A percentile compares a stretch with the other conserved stretches of the same genome.
Evolutionary conservation across 2,797 vertebrate species (phyloP).

Genomic region (Lagothrix lagotricha): DNA sequence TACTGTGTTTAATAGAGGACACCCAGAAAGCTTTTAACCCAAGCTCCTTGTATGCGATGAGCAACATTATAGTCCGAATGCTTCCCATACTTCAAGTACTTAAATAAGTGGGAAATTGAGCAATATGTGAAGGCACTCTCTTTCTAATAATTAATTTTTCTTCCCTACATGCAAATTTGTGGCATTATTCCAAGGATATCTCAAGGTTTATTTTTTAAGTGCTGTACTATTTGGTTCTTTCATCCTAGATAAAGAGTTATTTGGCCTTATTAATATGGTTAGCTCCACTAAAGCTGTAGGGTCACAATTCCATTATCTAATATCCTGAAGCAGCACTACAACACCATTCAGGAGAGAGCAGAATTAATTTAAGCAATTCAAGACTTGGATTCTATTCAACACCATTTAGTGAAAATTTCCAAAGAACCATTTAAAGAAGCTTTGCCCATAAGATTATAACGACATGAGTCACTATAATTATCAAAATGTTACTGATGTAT

Average conservation of each 20-base stretch:
- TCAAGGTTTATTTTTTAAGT: neutral
- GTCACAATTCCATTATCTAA: conserved; percentile 21
- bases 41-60: neutral
- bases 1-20: neutral
- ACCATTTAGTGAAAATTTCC: conserved; percentile 6
- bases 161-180: conserved; percentile 23
- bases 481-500: conserved; percentile 25
- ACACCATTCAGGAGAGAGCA: neutral
- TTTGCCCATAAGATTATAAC: neutral
- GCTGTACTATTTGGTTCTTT: conserved; percentile 27
- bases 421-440: neutral
- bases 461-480: neutral
- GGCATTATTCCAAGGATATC: conserved; percentile 29
- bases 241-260: conserved; percentile 34
- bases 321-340: neutral
- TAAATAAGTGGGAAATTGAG: conserved; percentile 18
- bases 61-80: neutral
- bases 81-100: neutral
- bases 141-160: conserved; percentile 36
- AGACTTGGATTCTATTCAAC: conserved; percentile 45
- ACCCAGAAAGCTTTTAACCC: conserved; percentile 7
- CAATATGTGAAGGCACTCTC: neutral
- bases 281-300: neutral
- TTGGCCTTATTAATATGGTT: conserved; percentile 38
- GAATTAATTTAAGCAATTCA: conserved; percentile 44